Evolutionary conservation across 2,888 invertebrate species (phyloP).

Genomic region (Phorcus lineatus): DNA sequence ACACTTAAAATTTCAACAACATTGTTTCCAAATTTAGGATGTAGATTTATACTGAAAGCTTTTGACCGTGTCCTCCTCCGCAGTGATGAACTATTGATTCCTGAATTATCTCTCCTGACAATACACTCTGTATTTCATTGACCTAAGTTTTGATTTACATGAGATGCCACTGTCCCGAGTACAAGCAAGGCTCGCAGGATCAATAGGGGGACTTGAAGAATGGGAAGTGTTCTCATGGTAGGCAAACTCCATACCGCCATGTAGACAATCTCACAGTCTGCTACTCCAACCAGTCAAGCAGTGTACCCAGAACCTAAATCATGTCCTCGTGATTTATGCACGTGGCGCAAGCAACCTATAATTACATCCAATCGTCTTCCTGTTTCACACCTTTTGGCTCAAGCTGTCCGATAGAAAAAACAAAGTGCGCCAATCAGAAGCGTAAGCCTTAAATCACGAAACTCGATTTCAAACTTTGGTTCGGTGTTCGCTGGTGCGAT

Average conservation of each 20-base stretch:
- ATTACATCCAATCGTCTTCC: background rate
- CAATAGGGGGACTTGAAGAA: background rate
- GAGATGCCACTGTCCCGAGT: background rate
- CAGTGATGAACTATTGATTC: background rate
- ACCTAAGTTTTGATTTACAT: background rate
- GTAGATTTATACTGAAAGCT: no score
- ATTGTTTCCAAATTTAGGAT: no score
- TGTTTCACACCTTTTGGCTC: background rate
- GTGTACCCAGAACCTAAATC: background rate
- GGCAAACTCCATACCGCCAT: background rate
- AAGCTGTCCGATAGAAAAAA: no score
- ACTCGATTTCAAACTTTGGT: no score
- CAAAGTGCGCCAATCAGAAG: no score
- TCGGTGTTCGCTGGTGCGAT: no score
- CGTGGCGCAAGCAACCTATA: background rate
- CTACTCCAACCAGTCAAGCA: background rate
- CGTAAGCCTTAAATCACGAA: no score
- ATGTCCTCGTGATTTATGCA: background rate
- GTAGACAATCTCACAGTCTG: conserved; percentile 3
- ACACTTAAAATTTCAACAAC: no score
- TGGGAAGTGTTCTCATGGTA: background rate
- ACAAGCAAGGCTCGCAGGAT: background rate
- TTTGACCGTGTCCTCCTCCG: no score
- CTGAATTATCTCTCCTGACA: background rate
- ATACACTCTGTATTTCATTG: background rate